Evolutionary conservation across 2,797 vertebrate species (phyloP).

Genomic region (Phylloscopus collybita): DNA sequence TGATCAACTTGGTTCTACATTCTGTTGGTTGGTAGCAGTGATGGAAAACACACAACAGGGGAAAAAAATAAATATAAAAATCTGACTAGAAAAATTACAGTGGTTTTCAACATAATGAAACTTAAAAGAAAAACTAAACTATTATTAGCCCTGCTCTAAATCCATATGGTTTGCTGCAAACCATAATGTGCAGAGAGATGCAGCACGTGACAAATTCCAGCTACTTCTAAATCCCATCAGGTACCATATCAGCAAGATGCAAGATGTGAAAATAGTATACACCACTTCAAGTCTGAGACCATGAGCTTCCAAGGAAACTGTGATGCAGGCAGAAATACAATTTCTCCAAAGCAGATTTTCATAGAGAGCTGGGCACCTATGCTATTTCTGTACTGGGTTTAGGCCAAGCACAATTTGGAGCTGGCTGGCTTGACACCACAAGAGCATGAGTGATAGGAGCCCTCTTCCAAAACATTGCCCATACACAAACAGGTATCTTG

Average conservation of each 20-base stretch:
- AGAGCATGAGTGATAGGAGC: background rate
- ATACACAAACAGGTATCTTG: background rate
- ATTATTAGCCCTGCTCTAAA: background rate
- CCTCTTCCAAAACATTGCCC: background rate
- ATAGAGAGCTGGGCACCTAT: background rate
- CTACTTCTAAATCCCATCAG: background rate
- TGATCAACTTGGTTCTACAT: background rate
- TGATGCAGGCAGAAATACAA: background rate
- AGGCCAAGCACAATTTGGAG: background rate
- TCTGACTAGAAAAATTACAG: background rate
- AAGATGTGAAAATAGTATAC: background rate
- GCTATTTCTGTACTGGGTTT: background rate
- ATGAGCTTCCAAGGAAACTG: background rate
- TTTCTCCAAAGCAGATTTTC: background rate
- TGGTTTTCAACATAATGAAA: background rate
- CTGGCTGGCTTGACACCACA: background rate
- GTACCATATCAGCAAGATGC: background rate
- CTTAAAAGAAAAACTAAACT: background rate
- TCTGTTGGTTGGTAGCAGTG: background rate
- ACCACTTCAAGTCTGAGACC: background rate
- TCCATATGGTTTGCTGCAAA: background rate
- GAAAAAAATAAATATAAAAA: background rate
- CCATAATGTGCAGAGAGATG: background rate
- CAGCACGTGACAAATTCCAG: background rate
- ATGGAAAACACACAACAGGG: background rate